Base-by-base conservation (phyloP, 2,113 vertebrate genomes). In the Hydrolagus affinis region DNA sequence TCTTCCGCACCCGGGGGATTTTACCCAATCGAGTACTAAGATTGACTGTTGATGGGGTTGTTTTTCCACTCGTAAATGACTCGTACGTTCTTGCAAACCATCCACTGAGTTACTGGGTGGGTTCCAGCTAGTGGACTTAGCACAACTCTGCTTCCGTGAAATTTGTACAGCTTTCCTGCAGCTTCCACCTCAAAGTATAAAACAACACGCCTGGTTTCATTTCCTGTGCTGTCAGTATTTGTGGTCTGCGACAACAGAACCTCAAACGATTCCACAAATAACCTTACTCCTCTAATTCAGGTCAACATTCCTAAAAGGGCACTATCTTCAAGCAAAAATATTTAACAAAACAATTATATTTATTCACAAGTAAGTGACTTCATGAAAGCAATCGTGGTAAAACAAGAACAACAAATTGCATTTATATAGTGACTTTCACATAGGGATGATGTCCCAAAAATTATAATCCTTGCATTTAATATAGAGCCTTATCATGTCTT, bases 251-350 rank as follows among this genome's bases (percentile, higher is more conserved):
- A 9, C 62, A 30, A 8, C 21, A 32, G 62, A 21, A 83, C 64
- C 62, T 83, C 78, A 83, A 32, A 80, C 57, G 25, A n/a, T 30
- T 83, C 66, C 14, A 8, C 66, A 62, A 83, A 30, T 83, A 83
- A 83, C 14, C 30, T 14, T 64, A 30, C 62, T 32, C 12, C 28
- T 14, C 28, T 66, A 23, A 30, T 83, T 83, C 6, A 10, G 60
- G 9, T 83, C 62, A 28, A 1, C 19, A 17, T 28, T 66, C 62
- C 32, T 19, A 83, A 30, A 83, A 25, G 59, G 21, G 8, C 23
- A 32, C 11, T 8, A 68, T 30, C 78, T 66, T 15, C 25, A 17
- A 23, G 17, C 11, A 12, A 10, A 75, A 75, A 0, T 3, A 56
- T 21, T 56, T 32, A 30, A 4, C 30, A 28, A 72, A 6, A 14